Base-by-base conservation (phyloP, 2,113 vertebrate genomes). In the Platysteira castanea region DNA sequence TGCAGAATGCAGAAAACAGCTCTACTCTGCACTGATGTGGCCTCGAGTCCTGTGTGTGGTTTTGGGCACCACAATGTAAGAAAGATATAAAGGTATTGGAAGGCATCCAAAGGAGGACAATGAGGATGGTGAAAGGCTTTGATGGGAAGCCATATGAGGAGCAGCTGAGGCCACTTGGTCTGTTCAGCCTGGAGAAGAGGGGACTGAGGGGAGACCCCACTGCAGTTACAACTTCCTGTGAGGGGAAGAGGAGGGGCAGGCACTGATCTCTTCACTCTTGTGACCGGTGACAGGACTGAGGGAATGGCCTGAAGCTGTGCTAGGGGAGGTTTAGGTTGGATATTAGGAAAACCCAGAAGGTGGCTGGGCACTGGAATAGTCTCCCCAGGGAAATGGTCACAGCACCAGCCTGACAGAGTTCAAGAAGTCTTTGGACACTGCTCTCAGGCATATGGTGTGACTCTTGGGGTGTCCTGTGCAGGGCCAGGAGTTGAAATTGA, bases 391-490 rank as follows among this genome's bases (percentile, higher is more conserved):
- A 10, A 76, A 7, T 19, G 41, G 39, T 35, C 41, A 47, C 24
- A 61, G 24, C n/a, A 31, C 1, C 17, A 76, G 39, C 11, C n/a
- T 75, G n/a, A 30, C 2, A 46, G 33, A 52, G 33, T 1, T 76
- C 61, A 54, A 35, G 17, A 47, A 76, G 39, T 3, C 1, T 35
- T 39, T 61, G 41, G 54, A 27, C n/a, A 69, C 7, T 15, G 21
- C 10, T 54, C 8, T 69, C 0, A 0, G 47, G 0, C n/a, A 69
- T 14, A 11, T 3, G 26, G 14, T 18, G 19, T 54, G 70, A 54
- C 12, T 60, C n/a, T 31, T 47, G 24, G n/a, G 8, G 24, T 21
- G n/a, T 47, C 54, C 41, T 41, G 26, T 35, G 41, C 24, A 68
- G 20, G 14, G 21, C 7, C 47, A 61, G 61, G 17, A 76, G n/a